A percentile compares a stretch with the other conserved stretches of the same genome.
phyloP scores from a whole-genome alignment of 2,113 vertebrate species.

The Lasiurus cinereus region DNA sequence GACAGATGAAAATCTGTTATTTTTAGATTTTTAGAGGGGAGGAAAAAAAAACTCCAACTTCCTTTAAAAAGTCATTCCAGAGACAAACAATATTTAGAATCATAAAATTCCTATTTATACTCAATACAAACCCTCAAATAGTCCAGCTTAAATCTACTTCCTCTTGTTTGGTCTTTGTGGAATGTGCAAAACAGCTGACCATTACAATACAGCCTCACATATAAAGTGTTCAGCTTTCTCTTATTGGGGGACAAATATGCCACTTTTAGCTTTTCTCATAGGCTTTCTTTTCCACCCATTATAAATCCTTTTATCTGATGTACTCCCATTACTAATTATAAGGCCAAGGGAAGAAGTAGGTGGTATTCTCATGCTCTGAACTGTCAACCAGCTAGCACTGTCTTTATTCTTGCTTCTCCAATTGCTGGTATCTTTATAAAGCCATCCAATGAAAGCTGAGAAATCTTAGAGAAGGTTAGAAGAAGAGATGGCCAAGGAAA shows the following conservation, averaged over 20 bases:
- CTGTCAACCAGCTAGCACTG: not conserved
- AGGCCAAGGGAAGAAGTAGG: not conserved
- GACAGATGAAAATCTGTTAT: conserved; percentile 48
- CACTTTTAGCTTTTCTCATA: not conserved
- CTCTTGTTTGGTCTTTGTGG: conserved; percentile 44
- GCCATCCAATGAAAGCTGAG: not conserved
- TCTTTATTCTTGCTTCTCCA: not conserved
- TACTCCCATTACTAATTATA: not conserved
- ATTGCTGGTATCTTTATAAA: not conserved
- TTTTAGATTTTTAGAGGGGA: conserved; percentile 48
- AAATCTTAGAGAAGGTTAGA: not conserved
- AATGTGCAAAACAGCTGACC: not conserved
- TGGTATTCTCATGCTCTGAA: not conserved
- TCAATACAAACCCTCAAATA: conserved; percentile 43
- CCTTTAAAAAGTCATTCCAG: conserved; percentile 59
- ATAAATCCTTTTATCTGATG: not conserved
- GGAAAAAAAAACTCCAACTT: conserved; percentile 52
- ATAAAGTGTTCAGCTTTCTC: not conserved
- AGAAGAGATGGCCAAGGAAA: not conserved
- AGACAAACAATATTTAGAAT: conserved; percentile 67
- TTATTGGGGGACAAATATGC: not conserved
- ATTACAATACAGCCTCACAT: not conserved
- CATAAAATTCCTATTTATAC: conserved; percentile 67
- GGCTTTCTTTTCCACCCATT: not conserved
- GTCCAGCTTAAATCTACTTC: conserved; percentile 33